Evolutionary conservation across 35 echinoderm and acorn worm genomes (phyloP).

Genomic region (Apostichopus parvimensis): DNA sequence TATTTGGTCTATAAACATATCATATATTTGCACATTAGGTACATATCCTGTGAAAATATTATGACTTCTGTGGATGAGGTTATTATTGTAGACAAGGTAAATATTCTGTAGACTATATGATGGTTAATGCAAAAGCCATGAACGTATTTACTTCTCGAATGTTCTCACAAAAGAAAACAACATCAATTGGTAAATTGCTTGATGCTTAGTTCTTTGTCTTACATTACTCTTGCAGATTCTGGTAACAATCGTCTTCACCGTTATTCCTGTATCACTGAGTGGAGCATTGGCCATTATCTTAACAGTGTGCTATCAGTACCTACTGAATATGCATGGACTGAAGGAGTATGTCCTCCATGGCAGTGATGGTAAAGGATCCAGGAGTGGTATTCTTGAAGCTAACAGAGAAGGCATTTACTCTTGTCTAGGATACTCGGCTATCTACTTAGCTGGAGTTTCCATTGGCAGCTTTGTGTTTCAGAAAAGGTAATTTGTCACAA

Average conservation of each 20-base stretch:
- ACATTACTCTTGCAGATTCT: constrained; percentile 47
- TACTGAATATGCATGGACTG: constrained; percentile 67
- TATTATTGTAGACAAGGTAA: too few relatives aligned
- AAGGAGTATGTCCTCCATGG: constrained; percentile 65
- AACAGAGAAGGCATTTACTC: constrained; percentile 89
- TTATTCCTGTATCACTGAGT: constrained; percentile 66
- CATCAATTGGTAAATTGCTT: too few relatives aligned
- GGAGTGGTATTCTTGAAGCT: constrained; percentile 82
- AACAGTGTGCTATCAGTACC: constrained; percentile 71
- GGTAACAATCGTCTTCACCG: constrained; percentile 47
- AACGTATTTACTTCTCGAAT: too few relatives aligned
- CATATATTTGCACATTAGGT: too few relatives aligned
- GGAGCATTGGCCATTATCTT: constrained; percentile 56
- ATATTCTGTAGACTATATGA: too few relatives aligned
- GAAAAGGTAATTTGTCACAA: constrained; percentile 58
- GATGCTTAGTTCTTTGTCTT: background rate
- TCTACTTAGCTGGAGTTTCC: constrained; percentile 81
- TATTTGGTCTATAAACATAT: too few relatives aligned
- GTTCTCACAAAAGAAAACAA: too few relatives aligned
- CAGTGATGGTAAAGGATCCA: constrained; percentile 64
- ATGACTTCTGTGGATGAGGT: too few relatives aligned
- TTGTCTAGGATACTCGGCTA: constrained; percentile 74
- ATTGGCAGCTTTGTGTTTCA: constrained; percentile 76
- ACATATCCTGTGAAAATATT: too few relatives aligned
- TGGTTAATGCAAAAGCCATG: too few relatives aligned